These are phyloP conservation scores for Carassius auratus DNA, from an alignment of 2,113 vertebrate species.

Conservation along the genomic window DNA sequence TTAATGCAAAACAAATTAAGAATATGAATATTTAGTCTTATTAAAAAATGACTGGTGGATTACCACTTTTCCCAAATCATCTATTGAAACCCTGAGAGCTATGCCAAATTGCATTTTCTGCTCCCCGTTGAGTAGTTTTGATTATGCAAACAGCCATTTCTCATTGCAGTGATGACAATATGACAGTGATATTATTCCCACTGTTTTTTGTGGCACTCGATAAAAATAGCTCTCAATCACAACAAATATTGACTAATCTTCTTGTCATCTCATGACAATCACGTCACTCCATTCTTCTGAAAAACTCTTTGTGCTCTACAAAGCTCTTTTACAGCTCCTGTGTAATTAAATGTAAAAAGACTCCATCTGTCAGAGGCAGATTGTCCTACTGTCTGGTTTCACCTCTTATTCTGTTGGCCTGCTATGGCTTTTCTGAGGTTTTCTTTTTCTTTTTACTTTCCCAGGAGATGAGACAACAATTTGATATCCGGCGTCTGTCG, in stretches of 20 bases:
- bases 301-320: not conserved
- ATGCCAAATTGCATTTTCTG: not conserved
- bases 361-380: constrained; percentile 13
- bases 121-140: constrained; percentile 1
- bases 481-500: constrained; percentile 87
- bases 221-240: constrained; percentile 23
- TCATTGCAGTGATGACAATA: constrained; percentile 26
- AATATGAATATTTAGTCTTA: not conserved
- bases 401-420: not conserved
- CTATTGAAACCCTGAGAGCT: constrained; percentile 17
- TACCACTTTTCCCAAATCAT: constrained; percentile 1
- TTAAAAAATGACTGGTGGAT: not conserved
- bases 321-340: not conserved
- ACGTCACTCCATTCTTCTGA: not conserved
- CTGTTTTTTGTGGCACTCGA: not conserved
- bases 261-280: constrained; percentile 23
- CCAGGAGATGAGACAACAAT: constrained; percentile 92
- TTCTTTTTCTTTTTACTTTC: not conserved
- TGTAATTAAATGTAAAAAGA: constrained; percentile 10
- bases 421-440: constrained; percentile 6
- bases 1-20: not conserved
- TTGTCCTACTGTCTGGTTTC: constrained; percentile 12
- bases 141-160: constrained; percentile 38
- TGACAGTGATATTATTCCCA: constrained; percentile 5
- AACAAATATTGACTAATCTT: constrained; percentile 18